Conservation (phyloP, 2,113 vertebrate genomes). For the Myrmecobius fasciatus region DNA sequence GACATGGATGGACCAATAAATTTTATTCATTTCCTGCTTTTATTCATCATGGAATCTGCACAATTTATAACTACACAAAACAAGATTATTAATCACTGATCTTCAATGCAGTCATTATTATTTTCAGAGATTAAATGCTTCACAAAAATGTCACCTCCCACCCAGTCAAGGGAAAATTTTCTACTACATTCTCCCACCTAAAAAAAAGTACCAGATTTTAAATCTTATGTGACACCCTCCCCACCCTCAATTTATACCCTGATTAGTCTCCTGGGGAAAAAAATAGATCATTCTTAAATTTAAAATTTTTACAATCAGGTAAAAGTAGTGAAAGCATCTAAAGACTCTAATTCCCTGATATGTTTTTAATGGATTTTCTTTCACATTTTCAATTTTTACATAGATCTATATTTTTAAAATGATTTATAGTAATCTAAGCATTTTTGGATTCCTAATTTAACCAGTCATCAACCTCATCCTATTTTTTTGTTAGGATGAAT, state of each 20-base stretch:
- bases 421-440: background rate
- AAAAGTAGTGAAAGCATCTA: background rate
- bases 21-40: slow-evolving; percentile 42
- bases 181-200: background rate
- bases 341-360: slow-evolving; percentile 3
- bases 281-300: slow-evolving; percentile 54
- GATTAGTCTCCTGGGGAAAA: slow-evolving; percentile 11
- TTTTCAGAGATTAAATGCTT: background rate
- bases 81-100: background rate
- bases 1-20: background rate
- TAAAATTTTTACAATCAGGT: slow-evolving; percentile 31
- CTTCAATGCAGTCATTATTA: slow-evolving; percentile 21
- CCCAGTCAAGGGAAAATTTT: background rate
- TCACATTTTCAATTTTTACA: slow-evolving; percentile 35
- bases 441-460: background rate
- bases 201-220: slow-evolving; percentile 11
- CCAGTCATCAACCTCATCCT: background rate
- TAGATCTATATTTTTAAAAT: slow-evolving; percentile 30
- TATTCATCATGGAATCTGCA: background rate
- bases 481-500: background rate
- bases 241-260: slow-evolving; percentile 13
- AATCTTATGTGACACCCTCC: background rate
- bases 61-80: background rate
- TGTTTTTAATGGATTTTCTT: slow-evolving; percentile 42
- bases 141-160: slow-evolving; percentile 30